These are phyloP conservation scores for Nomada ruficornis DNA, from an alignment of 2,888 invertebrate genomes.

Conservation along the genomic window DNA sequence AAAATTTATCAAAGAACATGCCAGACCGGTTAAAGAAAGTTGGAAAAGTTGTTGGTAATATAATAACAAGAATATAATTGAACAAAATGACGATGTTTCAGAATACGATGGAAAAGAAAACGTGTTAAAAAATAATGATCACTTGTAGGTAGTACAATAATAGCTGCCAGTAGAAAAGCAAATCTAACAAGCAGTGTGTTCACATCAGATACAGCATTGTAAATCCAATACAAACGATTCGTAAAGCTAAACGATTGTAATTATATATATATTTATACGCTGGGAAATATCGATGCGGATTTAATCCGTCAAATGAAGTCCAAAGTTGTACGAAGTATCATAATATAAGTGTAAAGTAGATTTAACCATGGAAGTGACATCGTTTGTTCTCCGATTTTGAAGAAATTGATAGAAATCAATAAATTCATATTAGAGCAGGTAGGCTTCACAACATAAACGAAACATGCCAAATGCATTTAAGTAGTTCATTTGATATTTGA, in stretches of 20 bases:
- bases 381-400: slow-evolving; percentile 45
- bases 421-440: slow-evolving; percentile 41
- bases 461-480: slow-evolving; percentile 81
- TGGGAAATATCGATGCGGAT: slow-evolving; percentile 29
- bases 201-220: slow-evolving; percentile 65
- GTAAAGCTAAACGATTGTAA: slow-evolving; percentile 67
- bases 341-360: slow-evolving; percentile 50
- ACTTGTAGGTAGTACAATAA: slow-evolving; percentile 70
- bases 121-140: slow-evolving; percentile 67
- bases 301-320: slow-evolving; percentile 36
- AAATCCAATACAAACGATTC: slow-evolving; percentile 61
- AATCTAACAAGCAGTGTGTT: slow-evolving; percentile 72
- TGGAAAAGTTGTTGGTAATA: slow-evolving; percentile 51
- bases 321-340: slow-evolving; percentile 58
- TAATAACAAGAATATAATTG: slow-evolving; percentile 56
- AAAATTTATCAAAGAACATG: slow-evolving; percentile 70
- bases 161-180: slow-evolving; percentile 73
- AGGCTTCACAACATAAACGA: slow-evolving; percentile 64
- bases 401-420: slow-evolving; percentile 35
- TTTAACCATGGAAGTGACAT: slow-evolving; percentile 39
- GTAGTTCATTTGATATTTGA: slow-evolving; percentile 76
- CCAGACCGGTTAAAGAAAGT: slow-evolving; percentile 42
- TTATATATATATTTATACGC: slow-evolving; percentile 53
- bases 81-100: slow-evolving; percentile 41
- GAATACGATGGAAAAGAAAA: slow-evolving; percentile 42